These are phyloP conservation scores for Oenanthe oenanthe DNA, from an alignment of 2,113 vertebrate genomes.

Conservation along the genomic window DNA sequence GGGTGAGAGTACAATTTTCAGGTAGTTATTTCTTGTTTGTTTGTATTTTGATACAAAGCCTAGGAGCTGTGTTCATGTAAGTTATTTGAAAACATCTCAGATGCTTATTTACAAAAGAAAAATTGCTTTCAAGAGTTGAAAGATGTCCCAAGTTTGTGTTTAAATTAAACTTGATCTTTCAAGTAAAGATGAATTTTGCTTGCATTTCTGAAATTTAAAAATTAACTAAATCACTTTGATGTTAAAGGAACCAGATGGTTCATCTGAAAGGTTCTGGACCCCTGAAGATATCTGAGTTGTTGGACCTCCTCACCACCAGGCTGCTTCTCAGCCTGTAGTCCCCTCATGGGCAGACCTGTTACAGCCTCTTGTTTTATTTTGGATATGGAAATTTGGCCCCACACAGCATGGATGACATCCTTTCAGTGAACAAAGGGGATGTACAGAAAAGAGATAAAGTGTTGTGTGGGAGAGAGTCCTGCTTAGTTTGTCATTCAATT, in stretches of 20 bases:
- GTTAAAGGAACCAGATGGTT: not conserved
- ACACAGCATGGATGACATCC: not conserved
- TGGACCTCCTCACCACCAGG: not conserved
- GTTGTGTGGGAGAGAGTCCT: fast-evolving
- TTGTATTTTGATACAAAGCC: not conserved
- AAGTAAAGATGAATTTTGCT: not conserved
- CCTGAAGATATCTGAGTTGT: not conserved
- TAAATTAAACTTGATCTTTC: not conserved
- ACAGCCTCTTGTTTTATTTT: not conserved
- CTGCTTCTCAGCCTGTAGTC: not conserved
- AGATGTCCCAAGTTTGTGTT: not conserved
- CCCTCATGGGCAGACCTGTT: not conserved
- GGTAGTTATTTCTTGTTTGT: not conserved
- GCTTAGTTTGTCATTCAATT: not conserved
- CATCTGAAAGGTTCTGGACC: not conserved
- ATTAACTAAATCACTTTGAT: not conserved
- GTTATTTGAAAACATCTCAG: not conserved
- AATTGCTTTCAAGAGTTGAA: not conserved
- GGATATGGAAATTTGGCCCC: not conserved
- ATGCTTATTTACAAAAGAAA: not conserved
- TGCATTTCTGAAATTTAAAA: not conserved
- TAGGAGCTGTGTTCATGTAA: not conserved
- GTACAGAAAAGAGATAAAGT: not conserved
- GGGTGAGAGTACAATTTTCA: not conserved
- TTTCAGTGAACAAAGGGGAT: not conserved